phyloP scores from a whole-genome alignment of 2,113 vertebrate species.

The Leucoraja erinaceus region DNA sequence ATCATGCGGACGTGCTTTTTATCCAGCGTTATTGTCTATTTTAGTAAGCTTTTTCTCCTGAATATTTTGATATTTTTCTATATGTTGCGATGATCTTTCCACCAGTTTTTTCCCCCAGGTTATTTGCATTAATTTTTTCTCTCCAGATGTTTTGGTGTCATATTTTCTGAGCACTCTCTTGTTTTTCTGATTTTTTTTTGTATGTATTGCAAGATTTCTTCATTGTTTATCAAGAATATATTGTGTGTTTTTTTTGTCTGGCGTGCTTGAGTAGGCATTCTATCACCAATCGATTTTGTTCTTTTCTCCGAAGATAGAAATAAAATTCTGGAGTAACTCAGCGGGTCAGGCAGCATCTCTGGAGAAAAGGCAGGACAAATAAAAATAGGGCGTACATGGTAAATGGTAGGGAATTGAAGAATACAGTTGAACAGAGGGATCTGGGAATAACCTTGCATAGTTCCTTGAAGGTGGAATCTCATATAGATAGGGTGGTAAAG shows the following conservation, averaged over 20 bases:
- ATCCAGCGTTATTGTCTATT: neutral
- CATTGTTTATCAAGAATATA: neutral
- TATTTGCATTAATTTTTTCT: neutral
- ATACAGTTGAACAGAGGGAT: too few relatives aligned
- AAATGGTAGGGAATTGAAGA: too few relatives aligned
- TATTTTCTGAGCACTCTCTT: neutral
- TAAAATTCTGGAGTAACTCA: too few relatives aligned
- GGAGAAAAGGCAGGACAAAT: too few relatives aligned
- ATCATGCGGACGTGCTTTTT: too few relatives aligned
- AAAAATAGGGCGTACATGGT: too few relatives aligned
- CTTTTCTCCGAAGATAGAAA: neutral
- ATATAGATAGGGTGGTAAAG: too few relatives aligned
- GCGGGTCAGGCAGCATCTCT: too few relatives aligned
- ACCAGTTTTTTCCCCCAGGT: neutral
- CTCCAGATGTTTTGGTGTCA: neutral
- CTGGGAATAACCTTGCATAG: too few relatives aligned
- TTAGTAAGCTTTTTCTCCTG: neutral
- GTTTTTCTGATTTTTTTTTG: neutral
- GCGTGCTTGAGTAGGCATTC: neutral
- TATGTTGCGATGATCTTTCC: neutral
- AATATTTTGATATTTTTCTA: neutral
- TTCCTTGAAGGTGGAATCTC: too few relatives aligned
- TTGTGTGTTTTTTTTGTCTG: neutral
- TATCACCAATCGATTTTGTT: neutral
- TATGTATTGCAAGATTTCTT: neutral